Conservation (phyloP, 2,888 invertebrate genomes). For the Glyphotaelius pellucidus region DNA sequence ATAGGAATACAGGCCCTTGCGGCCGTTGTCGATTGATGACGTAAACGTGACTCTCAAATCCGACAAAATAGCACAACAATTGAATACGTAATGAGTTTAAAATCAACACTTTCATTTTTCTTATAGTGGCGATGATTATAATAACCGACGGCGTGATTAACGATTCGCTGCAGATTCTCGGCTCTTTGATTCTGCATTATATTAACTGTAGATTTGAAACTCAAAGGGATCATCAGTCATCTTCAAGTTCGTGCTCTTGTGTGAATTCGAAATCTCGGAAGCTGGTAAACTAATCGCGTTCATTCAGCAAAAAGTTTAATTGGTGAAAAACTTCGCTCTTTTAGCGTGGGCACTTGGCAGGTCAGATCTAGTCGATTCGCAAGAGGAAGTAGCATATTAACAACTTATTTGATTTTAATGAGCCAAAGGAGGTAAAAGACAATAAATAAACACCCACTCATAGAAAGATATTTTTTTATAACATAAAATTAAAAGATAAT, state of each 20-base stretch:
- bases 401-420: not conserved
- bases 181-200: conserved; percentile 4
- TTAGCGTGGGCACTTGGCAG: not conserved
- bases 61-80: conserved; percentile 17
- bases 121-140: conserved; percentile 29
- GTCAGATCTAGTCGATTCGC: not conserved
- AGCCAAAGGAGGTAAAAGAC: not conserved
- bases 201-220: not conserved
- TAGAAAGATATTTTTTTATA: too few species aligned
- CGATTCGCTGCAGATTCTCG: conserved; percentile 5
- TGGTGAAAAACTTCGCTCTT: not conserved
- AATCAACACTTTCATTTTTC: conserved; percentile 24
- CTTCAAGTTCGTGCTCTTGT: not conserved
- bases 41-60: not conserved
- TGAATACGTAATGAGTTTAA: conserved; percentile 10
- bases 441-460: not conserved
- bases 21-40: not conserved
- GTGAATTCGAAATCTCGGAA: not conserved
- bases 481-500: too few species aligned
- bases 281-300: not conserved
- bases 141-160: conserved; percentile 5
- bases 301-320: not conserved
- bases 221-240: not conserved
- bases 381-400: not conserved
- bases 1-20: not conserved